Conservation (phyloP, 2,797 vertebrate genomes). For the Erethizon dorsatum region DNA sequence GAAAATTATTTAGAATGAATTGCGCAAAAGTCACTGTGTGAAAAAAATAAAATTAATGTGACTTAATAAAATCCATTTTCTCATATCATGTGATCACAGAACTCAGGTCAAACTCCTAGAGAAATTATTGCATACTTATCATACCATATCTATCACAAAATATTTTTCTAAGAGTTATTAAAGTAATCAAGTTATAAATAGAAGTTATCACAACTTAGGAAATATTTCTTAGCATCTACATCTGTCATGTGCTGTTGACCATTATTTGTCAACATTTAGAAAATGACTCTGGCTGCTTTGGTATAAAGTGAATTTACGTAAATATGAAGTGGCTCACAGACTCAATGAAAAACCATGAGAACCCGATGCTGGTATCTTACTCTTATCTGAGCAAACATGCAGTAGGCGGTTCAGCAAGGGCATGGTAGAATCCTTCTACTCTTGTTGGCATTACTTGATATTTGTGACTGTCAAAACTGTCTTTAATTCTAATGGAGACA, state of each 20-base stretch:
- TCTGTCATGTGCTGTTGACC: not conserved
- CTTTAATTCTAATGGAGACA: not conserved
- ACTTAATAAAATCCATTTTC: slow-evolving; percentile 25
- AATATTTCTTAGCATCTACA: accelerated
- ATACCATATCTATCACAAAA: not conserved
- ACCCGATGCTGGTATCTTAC: not conserved
- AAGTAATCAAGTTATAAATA: not conserved
- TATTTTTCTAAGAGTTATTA: not conserved
- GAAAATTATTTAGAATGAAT: not conserved
- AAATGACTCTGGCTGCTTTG: not conserved
- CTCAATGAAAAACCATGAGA: not conserved
- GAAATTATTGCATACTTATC: not conserved
- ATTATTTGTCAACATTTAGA: not conserved
- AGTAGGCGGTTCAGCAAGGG: accelerated
- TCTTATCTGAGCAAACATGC: not conserved
- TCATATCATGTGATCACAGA: not conserved
- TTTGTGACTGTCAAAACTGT: not conserved
- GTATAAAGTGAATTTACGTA: not conserved
- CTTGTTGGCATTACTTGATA: not conserved
- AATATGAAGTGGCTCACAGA: not conserved
- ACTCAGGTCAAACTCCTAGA: not conserved
- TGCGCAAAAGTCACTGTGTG: not conserved
- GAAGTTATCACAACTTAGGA: not conserved
- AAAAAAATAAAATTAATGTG: not conserved
- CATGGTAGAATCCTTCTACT: not conserved